phyloP scores from a whole-genome alignment of 2,888 invertebrate species.

The Rugalucina vietnamica region DNA sequence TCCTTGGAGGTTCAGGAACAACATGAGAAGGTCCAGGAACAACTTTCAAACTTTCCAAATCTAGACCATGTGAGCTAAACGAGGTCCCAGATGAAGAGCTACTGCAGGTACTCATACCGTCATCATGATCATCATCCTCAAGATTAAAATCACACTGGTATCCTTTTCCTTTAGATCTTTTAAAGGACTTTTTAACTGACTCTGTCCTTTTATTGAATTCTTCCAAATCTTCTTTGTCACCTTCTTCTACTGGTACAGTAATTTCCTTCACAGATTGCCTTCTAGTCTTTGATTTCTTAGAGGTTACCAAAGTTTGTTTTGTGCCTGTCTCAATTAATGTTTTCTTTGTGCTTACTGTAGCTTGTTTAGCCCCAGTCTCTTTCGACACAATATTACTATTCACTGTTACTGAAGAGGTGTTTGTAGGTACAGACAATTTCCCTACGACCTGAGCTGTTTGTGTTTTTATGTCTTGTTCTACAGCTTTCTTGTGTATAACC shows the following conservation, averaged over 20 bases:
- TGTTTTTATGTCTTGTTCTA: no score
- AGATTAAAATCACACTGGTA: constrained; percentile 59
- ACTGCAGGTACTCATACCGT: not conserved
- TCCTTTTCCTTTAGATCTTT: constrained; percentile 31
- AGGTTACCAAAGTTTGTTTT: no score
- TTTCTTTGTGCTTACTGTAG: no score
- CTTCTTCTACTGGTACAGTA: not conserved
- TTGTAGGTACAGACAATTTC: no score
- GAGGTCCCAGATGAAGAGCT: not conserved
- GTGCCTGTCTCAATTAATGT: no score
- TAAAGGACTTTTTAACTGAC: constrained; percentile 34
- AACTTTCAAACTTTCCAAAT: not conserved
- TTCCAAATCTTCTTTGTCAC: constrained; percentile 44
- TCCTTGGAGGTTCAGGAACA: not conserved
- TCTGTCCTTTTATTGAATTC: constrained; percentile 47
- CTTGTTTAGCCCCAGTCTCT: no score
- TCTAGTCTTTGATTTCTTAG: no score
- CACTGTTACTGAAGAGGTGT: no score
- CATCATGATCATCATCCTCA: constrained; percentile 18
- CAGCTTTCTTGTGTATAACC: no score
- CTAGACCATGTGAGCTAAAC: not conserved
- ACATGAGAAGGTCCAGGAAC: not conserved
- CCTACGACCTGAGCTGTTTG: no score
- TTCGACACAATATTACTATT: no score
- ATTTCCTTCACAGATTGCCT: not conserved